A percentile compares a stretch with the other conserved stretches of the same genome.
These are phyloP conservation scores for Puntigrus tetrazona DNA, from an alignment of 2,113 vertebrate genomes.

Conservation along the genomic window DNA sequence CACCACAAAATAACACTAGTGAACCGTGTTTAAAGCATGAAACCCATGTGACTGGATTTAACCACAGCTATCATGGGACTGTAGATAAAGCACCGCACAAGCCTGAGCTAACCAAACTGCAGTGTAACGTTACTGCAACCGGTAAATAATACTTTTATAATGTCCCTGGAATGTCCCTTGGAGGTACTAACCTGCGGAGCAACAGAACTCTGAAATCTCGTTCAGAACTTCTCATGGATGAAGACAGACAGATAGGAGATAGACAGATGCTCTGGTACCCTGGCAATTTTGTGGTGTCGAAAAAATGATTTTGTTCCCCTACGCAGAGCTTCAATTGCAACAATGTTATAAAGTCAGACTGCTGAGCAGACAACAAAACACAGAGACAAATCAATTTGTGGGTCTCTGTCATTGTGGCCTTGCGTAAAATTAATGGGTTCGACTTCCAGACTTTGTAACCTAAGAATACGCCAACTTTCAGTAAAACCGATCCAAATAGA, in stretches of 20 bases:
- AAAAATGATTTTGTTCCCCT: neutral
- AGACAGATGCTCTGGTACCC: neutral
- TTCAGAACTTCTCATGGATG: neutral
- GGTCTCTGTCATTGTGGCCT: neutral
- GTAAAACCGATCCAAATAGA: neutral
- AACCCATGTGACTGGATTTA: neutral
- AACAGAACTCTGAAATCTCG: neutral
- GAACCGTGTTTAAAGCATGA: slow-evolving; percentile 1
- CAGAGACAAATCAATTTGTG: neutral
- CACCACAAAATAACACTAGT: neutral
- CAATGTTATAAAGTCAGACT: neutral
- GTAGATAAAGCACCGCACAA: neutral
- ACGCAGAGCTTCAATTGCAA: neutral
- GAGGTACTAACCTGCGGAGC: neutral
- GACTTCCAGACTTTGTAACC: neutral
- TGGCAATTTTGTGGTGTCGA: neutral
- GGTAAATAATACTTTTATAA: neutral
- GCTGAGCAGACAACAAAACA: neutral
- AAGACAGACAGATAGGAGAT: neutral
- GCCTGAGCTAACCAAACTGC: neutral
- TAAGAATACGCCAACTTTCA: neutral
- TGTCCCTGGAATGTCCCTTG: neutral
- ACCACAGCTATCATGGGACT: slow-evolving; percentile 17
- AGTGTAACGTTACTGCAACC: slow-evolving; percentile 2
- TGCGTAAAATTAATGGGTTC: neutral